Evolutionary conservation across 2,797 vertebrate genomes (phyloP), one percentile per base, ranked within the genome.

Genomic region (Pangasius sanitwongsei): DNA sequence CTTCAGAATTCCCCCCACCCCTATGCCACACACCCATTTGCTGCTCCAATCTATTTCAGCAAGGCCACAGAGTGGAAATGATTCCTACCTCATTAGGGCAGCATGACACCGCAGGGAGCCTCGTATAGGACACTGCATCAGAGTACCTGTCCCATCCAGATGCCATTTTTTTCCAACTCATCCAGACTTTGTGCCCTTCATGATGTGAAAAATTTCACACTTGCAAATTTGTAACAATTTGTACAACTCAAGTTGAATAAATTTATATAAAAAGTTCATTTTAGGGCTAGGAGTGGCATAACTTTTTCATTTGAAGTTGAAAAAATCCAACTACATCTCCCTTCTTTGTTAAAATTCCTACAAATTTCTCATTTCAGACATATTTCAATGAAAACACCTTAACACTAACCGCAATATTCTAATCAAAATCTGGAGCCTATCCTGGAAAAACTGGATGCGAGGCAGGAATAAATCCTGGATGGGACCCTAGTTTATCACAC

Each of bases 11-110:
- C 44, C 16, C n/a, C 70, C 67, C 28, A 72, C 72, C 57, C n/a
- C 63, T 8, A 34, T 48, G 70, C 69, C 85, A 53, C 82, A 50
- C 12, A 13, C 41, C 75, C 53, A 41, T 72, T 85, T 87, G 44
- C 88, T 85, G 61, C 81, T 85, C 83, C 85, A 70, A 85, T 92
- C 91, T 90, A 77, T 89, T 92, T 89, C 89, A 89, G 90, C 91
- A 92, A 89, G 90, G 87, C 88, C 90, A 89, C 85, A 75, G 84
- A 90, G 87, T 87, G 87, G 86, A 91, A 91, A 89, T 90, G 88
- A 91, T 84, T 91, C 87, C 82, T 83, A 67, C 86, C 86, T 90
- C 87, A 87, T 90, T 91, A 89, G 83, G 83, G 57, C 41, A 84
- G 44, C 83, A 55, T 83, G 86, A 86, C 89, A 85, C 89, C 81